Conservation (phyloP, 2,113 vertebrate species). For the Physeter macrocephalus region DNA sequence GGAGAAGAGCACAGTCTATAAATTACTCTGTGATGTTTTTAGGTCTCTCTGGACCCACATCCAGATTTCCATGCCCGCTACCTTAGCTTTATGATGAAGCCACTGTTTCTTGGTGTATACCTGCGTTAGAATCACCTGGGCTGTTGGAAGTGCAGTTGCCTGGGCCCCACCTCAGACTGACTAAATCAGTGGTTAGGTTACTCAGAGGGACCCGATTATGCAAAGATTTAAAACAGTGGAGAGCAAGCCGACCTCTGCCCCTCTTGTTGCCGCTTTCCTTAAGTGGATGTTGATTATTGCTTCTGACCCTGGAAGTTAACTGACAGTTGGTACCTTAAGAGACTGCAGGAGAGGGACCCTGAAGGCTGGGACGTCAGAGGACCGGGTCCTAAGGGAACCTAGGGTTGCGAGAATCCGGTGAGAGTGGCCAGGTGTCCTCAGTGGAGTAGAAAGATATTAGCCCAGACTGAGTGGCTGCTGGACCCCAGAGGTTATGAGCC, state of each 20-base stretch:
- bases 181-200: background rate
- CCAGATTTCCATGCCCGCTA: background rate
- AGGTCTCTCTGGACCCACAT: background rate
- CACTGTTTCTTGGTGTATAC: background rate
- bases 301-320: background rate
- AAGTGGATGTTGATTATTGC: background rate
- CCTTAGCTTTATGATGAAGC: background rate
- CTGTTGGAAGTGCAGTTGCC: background rate
- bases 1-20: background rate
- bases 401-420: background rate
- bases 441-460: background rate
- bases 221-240: background rate
- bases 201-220: background rate
- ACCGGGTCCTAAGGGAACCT: background rate
- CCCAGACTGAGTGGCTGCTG: background rate
- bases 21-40: background rate
- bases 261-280: background rate
- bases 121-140: background rate
- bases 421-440: background rate
- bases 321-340: background rate
- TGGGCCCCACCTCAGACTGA: background rate
- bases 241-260: background rate
- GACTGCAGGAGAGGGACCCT: background rate
- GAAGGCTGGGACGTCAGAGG: background rate
- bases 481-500: background rate